phyloP scores from a whole-genome alignment of 2,888 invertebrate species.

The Megaustenia siamemsis region DNA sequence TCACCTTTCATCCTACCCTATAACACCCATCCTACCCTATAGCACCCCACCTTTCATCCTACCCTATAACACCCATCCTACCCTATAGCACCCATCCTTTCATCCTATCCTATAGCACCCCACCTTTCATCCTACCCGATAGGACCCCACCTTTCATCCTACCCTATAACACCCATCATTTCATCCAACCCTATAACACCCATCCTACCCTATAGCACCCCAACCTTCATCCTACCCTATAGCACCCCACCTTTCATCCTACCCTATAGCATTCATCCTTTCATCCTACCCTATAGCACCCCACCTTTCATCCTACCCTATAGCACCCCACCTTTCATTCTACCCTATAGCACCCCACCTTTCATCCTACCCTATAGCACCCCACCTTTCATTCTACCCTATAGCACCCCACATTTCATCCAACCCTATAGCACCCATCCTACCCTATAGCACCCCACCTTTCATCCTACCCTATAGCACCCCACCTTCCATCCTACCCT shows the following conservation, averaged over 20 bases:
- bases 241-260: too few relatives aligned
- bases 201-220: too few relatives aligned
- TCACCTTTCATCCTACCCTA: too few relatives aligned
- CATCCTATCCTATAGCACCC: background rate
- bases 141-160: background rate
- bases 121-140: background rate
- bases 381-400: background rate
- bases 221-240: background rate
- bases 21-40: too few relatives aligned
- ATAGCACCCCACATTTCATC: too few relatives aligned
- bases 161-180: too few relatives aligned
- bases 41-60: too few relatives aligned
- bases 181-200: too few relatives aligned
- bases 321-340: background rate
- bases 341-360: too few relatives aligned
- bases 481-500: background rate
- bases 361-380: too few relatives aligned
- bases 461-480: background rate
- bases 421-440: background rate
- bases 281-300: background rate
- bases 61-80: too few relatives aligned
- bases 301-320: background rate
- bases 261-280: background rate
- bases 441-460: background rate
- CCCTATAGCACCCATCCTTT: too few relatives aligned